Percentiles rank a stretch among this genome's conserved stretches.
These are phyloP conservation scores for Pteruthius melanotis DNA, from an alignment of 2,113 vertebrate species.

Conservation along the genomic window DNA sequence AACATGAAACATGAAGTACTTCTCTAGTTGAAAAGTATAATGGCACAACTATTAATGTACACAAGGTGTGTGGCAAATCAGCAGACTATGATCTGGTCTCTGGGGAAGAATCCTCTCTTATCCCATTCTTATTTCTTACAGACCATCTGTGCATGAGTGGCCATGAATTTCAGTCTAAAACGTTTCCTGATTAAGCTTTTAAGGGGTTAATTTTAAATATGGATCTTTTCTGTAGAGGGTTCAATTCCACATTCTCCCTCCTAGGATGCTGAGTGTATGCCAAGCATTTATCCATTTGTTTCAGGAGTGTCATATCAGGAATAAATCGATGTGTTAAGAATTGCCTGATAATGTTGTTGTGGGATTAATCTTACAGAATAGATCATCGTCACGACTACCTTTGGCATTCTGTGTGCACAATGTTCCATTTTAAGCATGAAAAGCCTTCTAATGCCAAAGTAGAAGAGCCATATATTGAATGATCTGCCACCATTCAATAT, in stretches of 20 bases:
- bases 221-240: neutral
- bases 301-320: slow-evolving; percentile 74
- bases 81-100: neutral
- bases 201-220: slow-evolving; percentile 63
- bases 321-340: slow-evolving; percentile 77
- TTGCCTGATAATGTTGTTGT: slow-evolving; percentile 76
- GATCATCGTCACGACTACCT: slow-evolving; percentile 75
- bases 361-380: slow-evolving; percentile 78
- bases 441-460: slow-evolving; percentile 72
- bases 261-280: slow-evolving; percentile 53
- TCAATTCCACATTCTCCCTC: slow-evolving; percentile 24
- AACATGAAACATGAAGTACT: neutral
- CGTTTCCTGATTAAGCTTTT: neutral
- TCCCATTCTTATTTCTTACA: neutral
- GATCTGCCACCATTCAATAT: slow-evolving; percentile 82
- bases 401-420: slow-evolving; percentile 71
- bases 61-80: neutral
- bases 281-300: slow-evolving; percentile 67
- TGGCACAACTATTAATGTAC: neutral
- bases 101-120: neutral
- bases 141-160: neutral
- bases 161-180: neutral
- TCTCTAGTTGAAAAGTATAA: neutral
- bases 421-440: slow-evolving; percentile 71
- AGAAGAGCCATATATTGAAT: slow-evolving; percentile 74